Conservation (phyloP, 2,113 vertebrate genomes). For the Pionites leucogaster region DNA sequence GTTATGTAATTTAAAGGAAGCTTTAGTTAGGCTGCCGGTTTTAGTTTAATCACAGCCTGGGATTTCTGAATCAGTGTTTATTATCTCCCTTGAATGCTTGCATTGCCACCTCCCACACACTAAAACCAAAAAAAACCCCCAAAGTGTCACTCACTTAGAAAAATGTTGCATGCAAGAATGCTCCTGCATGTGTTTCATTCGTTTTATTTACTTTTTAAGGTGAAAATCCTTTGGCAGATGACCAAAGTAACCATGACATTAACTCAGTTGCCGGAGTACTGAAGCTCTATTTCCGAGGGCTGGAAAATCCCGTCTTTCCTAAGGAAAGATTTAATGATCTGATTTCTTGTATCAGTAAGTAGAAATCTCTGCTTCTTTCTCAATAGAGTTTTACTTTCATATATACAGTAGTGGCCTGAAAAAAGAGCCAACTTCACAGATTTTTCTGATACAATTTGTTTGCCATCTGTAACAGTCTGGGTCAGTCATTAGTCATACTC, state of each 20-base stretch:
- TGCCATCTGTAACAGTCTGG: slow-evolving; percentile 44
- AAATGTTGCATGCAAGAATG: slow-evolving; percentile 5
- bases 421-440: slow-evolving; percentile 13
- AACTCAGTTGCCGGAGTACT: slow-evolving; percentile 98
- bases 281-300: slow-evolving; percentile 96
- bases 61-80: slow-evolving; percentile 68
- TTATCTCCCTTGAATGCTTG: slow-evolving; percentile 66
- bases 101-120: slow-evolving; percentile 59
- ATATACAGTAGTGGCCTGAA: slow-evolving; percentile 24
- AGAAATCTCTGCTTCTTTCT: neutral
- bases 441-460: slow-evolving; percentile 53
- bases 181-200: slow-evolving; percentile 32
- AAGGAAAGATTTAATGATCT: slow-evolving; percentile 99
- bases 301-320: slow-evolving; percentile 98
- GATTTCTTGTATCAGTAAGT: slow-evolving; percentile 96
- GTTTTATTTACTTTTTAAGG: slow-evolving; percentile 77
- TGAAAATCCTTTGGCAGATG: slow-evolving; percentile 95
- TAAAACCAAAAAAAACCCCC: neutral
- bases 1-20: slow-evolving; percentile 49
- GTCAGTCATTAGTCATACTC: slow-evolving; percentile 56
- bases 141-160: slow-evolving; percentile 9
- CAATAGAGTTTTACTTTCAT: neutral
- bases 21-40: slow-evolving; percentile 61
- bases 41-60: slow-evolving; percentile 71
- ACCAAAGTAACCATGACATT: slow-evolving; percentile 97